phyloP scores from a whole-genome alignment of 2,113 vertebrate species.

The Apeltes quadracus region DNA sequence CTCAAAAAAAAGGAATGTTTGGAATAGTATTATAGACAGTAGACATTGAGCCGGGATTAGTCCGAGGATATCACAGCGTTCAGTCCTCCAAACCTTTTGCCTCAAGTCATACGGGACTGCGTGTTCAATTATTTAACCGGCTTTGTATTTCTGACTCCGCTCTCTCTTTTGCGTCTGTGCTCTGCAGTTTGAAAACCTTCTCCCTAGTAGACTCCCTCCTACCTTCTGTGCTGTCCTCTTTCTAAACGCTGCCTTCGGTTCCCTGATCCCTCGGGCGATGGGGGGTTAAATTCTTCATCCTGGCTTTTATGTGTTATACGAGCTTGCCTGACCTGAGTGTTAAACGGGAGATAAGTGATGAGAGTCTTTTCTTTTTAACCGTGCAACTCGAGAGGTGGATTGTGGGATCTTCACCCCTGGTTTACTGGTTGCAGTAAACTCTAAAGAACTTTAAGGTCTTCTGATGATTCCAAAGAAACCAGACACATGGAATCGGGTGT shows the following conservation, averaged over 20 bases:
- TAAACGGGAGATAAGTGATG: conserved; percentile 32
- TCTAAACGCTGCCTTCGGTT: neutral
- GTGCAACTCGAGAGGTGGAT: conserved; percentile 15
- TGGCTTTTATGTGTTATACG: conserved; percentile 32
- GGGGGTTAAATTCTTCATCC: conserved; percentile 8
- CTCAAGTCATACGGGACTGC: conserved; percentile 9
- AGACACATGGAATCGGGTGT: neutral
- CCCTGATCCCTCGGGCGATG: neutral
- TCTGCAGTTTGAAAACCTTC: neutral
- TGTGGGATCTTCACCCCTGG: conserved; percentile 8
- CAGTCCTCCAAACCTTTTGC: conserved; percentile 27
- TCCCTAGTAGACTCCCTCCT: neutral
- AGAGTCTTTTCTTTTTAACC: conserved; percentile 22
- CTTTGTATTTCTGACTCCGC: conserved; percentile 13
- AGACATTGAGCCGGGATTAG: conserved; percentile 11
- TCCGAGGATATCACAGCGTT: neutral
- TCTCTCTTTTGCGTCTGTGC: neutral
- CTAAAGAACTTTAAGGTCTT: neutral
- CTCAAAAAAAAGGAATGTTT: neutral
- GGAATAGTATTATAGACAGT: conserved; percentile 14
- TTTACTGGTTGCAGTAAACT: neutral
- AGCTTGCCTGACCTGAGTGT: conserved; percentile 36
- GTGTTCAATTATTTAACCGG: conserved; percentile 36
- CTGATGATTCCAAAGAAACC: neutral
- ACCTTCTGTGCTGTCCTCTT: neutral